Conservation (phyloP, 1,140 invertebrate genomes). For the Parapsyche elsis region DNA sequence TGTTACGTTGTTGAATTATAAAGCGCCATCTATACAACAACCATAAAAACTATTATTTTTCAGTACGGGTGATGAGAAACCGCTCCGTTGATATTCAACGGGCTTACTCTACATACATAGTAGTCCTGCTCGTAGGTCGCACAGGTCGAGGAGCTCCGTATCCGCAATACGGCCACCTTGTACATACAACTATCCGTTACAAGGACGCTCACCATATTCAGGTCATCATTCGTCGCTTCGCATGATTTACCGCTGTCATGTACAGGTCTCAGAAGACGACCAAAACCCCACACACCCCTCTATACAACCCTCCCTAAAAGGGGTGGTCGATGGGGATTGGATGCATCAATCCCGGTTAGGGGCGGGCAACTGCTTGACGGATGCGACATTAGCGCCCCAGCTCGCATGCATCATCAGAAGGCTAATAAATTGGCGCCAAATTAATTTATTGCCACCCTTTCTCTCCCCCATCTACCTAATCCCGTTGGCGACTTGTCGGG, state of each 20-base stretch:
- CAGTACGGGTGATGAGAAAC: too few relatives aligned
- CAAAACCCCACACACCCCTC: too few relatives aligned
- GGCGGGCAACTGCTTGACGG: background rate
- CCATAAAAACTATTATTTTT: too few relatives aligned
- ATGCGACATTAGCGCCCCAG: background rate
- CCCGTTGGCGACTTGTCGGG: background rate
- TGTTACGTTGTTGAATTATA: too few relatives aligned
- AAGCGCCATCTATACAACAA: too few relatives aligned
- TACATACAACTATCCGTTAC: background rate
- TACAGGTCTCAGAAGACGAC: background rate
- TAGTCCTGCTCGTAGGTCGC: too few relatives aligned
- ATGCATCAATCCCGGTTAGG: slow-evolving; percentile 19
- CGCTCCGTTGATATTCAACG: too few relatives aligned
- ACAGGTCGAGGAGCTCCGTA: too few relatives aligned
- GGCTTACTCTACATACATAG: too few relatives aligned
- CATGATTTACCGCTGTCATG: background rate
- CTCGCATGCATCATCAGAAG: background rate
- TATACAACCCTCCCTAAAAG: background rate
- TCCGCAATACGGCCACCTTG: background rate
- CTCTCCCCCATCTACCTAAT: background rate
- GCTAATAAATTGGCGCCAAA: slow-evolving; percentile 22
- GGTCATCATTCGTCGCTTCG: background rate
- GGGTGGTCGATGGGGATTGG: background rate
- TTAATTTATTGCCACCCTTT: slow-evolving; percentile 16
- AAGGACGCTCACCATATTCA: background rate